Conservation (phyloP, 2,888 invertebrate genomes). For the Caenorhabditis doughertyi region DNA sequence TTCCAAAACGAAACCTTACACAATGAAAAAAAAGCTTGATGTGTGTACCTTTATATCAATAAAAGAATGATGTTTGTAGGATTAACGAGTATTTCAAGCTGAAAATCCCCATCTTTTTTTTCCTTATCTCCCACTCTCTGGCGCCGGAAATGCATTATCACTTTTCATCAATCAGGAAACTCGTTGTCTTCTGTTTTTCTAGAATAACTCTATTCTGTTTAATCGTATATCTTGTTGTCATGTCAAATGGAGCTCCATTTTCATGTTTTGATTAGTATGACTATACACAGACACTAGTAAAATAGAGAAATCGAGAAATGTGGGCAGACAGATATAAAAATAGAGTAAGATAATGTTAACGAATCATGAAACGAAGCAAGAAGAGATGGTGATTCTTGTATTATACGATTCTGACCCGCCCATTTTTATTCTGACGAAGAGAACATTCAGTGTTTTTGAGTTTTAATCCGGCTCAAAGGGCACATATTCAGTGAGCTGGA, state of each 20-base stretch:
- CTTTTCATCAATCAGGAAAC: conserved; percentile 20
- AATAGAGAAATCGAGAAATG: conserved; percentile 4
- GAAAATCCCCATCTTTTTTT: background rate
- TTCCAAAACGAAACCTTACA: background rate
- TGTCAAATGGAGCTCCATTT: background rate
- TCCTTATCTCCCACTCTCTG: background rate
- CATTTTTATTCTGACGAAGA: background rate
- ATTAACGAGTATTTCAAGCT: background rate
- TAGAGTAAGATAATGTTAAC: background rate
- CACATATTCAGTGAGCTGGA: background rate
- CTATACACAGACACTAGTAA: conserved; percentile 10
- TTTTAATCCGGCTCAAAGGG: background rate
- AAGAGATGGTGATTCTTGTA: background rate
- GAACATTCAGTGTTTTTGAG: background rate
- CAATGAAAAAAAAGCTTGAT: background rate
- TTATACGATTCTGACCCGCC: conserved; percentile 7
- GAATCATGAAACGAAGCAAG: background rate
- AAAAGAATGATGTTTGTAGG: background rate
- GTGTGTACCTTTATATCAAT: background rate
- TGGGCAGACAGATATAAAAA: background rate
- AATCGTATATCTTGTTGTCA: background rate
- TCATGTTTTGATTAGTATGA: conserved; percentile 45
- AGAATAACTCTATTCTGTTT: background rate
- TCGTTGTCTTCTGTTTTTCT: conserved; percentile 7
- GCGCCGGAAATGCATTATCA: conserved; percentile 26